Base-by-base conservation (phyloP, 2,888 invertebrate genomes). In the Amphimallon solstitiale region DNA sequence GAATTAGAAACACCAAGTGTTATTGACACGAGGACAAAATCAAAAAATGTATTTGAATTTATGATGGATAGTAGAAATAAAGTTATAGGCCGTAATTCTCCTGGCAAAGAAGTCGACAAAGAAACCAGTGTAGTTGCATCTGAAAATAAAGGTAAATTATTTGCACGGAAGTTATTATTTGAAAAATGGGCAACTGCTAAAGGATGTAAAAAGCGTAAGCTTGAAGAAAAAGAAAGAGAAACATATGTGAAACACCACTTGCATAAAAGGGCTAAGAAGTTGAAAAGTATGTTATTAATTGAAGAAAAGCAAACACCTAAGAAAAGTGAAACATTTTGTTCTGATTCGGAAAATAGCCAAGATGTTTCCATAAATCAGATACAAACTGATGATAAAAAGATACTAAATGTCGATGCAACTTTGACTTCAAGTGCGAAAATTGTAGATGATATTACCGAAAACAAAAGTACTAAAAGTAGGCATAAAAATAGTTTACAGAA, bases 51-150 rank as follows among this genome's bases (percentile, higher is more conserved):
- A 35, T 90, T 90, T 78, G 83, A 88, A 74, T 76, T 90, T 29
- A 83, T 90, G 83, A 90, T 90, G 90, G 87, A 87, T 70, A 87
- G 87, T 14, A 84, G 89, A 69, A 86, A 88, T 75, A 89, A 88
- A 77, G 84, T 84, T 51, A 85, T 90, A 68, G 90, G 90, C 1
- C 79, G 81, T 17, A 90, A 90, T 80, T 86, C 88, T 19, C 86
- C 86, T 6, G 90, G 90, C 0, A 88, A 87, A 80, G 85, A 85
- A 49, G 80, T 77, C 73, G 70, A 78, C 66, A 70, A 71, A 63
- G 79, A 81, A 68, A 67, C 71, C 19, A 81, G 78, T 65, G 66
- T 65, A 60, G 79, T 81, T 70, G 82, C 80, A 46, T 29, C 45
- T 5, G 71, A 71, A 62, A 71, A 65, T 12, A 76, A 71, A 61